Percentiles rank a stretch among this genome's conserved stretches.
phyloP scores from a whole-genome alignment of 2,888 invertebrate genomes.

The Galeruca laticollis region DNA sequence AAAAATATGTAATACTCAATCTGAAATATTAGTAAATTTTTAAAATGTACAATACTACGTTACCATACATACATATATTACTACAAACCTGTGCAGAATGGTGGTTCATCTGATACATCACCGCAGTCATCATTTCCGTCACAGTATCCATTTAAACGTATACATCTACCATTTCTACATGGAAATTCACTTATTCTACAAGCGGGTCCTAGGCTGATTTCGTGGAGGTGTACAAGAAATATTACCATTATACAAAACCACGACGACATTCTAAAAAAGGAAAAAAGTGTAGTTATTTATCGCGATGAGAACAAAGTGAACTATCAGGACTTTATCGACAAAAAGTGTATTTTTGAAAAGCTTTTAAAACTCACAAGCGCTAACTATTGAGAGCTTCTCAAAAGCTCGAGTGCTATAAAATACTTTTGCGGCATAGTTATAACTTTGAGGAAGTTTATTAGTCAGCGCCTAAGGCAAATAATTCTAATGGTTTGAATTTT shows the following conservation, averaged over 20 bases:
- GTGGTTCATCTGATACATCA: slow-evolving; percentile 87
- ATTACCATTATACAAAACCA: slow-evolving; percentile 52
- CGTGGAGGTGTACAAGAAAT: slow-evolving; percentile 52
- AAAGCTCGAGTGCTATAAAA: too few relatives aligned
- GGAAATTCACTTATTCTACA: slow-evolving; percentile 85
- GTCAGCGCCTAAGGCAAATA: too few relatives aligned
- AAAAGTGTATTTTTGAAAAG: too few relatives aligned
- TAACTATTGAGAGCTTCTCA: too few relatives aligned
- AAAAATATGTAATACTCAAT: too few relatives aligned
- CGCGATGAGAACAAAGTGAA: too few relatives aligned
- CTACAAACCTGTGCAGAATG: slow-evolving; percentile 77
- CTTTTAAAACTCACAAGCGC: too few relatives aligned
- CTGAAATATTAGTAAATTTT: not conserved
- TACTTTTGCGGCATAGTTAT: too few relatives aligned
- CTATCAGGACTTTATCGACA: too few relatives aligned
- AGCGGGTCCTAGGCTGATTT: slow-evolving; percentile 68
- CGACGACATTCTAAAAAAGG: slow-evolving; percentile 59
- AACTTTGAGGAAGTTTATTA: too few relatives aligned
- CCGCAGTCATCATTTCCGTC: slow-evolving; percentile 88
- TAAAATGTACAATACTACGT: not conserved
- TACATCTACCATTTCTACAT: slow-evolving; percentile 80
- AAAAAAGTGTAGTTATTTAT: not conserved
- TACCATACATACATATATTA: not conserved
- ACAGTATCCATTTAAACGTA: slow-evolving; percentile 87
- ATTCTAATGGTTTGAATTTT: too few relatives aligned